Base-by-base conservation (phyloP, 1,140 invertebrate species). In the Riptortus pedestris region DNA sequence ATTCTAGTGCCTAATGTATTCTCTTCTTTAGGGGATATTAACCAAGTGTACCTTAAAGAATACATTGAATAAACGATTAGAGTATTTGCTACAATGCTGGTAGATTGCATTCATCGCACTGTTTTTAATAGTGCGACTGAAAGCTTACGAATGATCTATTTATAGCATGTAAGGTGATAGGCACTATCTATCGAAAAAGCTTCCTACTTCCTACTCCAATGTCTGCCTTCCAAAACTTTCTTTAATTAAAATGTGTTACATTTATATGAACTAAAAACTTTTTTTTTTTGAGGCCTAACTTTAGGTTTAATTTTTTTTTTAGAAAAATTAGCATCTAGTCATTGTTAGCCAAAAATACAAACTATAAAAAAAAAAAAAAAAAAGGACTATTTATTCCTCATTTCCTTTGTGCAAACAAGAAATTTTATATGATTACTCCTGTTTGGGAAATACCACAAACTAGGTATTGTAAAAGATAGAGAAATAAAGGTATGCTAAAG, bases 301-400 rank as follows among this genome's bases (percentile, higher is more conserved):
- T 55, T 55, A 55, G 51, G 51, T 55, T 55, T 55, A 55, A n/a
- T n/a, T n/a, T n/a, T n/a, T n/a, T n/a, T 14, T 55, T 55, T 24
- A 24, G 24, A 24, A 24, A 55, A 24, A 55, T 55, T 55, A 55
- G 51, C 14, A 55, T 55, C 51, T 55, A 55, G 51, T 55, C 51
- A 55, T 55, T 55, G 51, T 55, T 55, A 55, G 51, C 51, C 51
- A 55, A 55, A 55, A 55, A 55, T 55, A 55, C 20, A 55, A 24
- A 27, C 16, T 55, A 22, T 55, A 7, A 55, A 52, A 52, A n/a
- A n/a, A n/a, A n/a, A n/a, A n/a, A n/a, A n/a, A n/a, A n/a, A n/a
- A n/a, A n/a, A n/a, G n/a, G n/a, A n/a, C n/a, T n/a, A n/a, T n/a
- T n/a, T n/a, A n/a, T n/a, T n/a, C n/a, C n/a, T n/a, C n/a, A n/a